Conservation (phyloP, 92 coral and sea anemone genomes). For the Paragorgia papillata region DNA sequence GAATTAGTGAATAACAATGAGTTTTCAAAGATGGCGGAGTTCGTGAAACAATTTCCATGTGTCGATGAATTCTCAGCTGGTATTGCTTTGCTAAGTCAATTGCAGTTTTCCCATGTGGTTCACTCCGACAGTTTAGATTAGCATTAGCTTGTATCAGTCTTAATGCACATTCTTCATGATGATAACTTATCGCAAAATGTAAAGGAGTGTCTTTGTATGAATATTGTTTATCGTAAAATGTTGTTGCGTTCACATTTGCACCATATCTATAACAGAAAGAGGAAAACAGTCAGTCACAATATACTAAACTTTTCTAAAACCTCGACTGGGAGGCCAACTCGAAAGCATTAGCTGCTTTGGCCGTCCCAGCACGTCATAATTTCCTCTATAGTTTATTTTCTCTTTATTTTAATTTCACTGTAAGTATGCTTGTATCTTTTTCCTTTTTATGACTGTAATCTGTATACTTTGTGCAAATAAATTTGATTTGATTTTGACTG, state of each 20-base stretch:
- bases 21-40: constrained; percentile 89
- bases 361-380: no score
- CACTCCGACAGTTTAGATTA: constrained; percentile 85
- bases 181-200: constrained; percentile 88
- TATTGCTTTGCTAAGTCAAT: constrained; percentile 83
- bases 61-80: constrained; percentile 68
- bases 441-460: no score
- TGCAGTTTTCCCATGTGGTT: constrained; percentile 88
- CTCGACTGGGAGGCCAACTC: no score
- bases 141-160: constrained; percentile 99
- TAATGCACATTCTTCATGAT: constrained; percentile 75
- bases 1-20: constrained; percentile 80
- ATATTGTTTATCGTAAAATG: constrained; percentile 80
- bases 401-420: no score
- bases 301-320: no score
- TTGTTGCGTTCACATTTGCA: constrained; percentile 88
- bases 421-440: no score
- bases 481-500: no score
- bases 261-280: constrained; percentile 72
- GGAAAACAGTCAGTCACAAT: background rate
- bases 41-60: constrained; percentile 79
- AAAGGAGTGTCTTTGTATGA: constrained; percentile 95
- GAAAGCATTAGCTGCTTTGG: no score
- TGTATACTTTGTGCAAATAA: no score
- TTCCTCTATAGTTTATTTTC: no score